Base-by-base conservation (phyloP, 2,797 vertebrate species). In the Ptychadena robeensis region DNA sequence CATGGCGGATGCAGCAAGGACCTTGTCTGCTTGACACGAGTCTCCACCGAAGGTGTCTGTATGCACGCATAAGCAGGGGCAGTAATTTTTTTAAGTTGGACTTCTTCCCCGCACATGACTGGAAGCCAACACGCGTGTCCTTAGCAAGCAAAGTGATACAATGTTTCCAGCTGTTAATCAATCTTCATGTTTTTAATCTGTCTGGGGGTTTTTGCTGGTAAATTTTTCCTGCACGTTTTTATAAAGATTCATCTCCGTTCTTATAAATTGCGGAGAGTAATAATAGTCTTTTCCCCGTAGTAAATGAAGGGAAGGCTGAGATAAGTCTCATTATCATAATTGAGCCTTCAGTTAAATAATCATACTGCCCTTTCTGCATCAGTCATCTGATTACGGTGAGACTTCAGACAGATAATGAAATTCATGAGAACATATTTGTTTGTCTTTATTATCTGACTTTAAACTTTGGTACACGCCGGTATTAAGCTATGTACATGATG, bases 391-490 rank as follows among this genome's bases (percentile, higher is more conserved):
- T 75, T 75, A 82, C 67, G 32, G 63, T 15, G 38, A 82, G 63
- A 34, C 40, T 73, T n/a, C 63, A 18, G 37, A 61, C 59, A 37
- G 28, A 53, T 74, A 67, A 81, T 67, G 67, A 68, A 68, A 74
- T 75, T 74, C 80, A 82, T 82, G 44, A 75, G 72, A 67, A 75
- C 40, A 69, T 35, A 81, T 81, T 81, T 81, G 70, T 73, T 64
- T 64, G 32, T 27, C 44, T 65, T 74, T 30, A 28, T 80, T 32
- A 9, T 72, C 44, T 57, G 22, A 22, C 66, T 74, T 35, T 22
- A 31, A 71, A 73, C 40, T 30, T 65, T 15, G 4, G 31, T 31
- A 30, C 74, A 22, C 11, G 31, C 27, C 34, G 72, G 72, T 81
- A 22, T 53, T 7, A 53, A 7, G 44, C 44, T 53, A 22, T 1